phyloP scores from a whole-genome alignment of 1,140 invertebrate genomes.

The Nebria ingens region DNA sequence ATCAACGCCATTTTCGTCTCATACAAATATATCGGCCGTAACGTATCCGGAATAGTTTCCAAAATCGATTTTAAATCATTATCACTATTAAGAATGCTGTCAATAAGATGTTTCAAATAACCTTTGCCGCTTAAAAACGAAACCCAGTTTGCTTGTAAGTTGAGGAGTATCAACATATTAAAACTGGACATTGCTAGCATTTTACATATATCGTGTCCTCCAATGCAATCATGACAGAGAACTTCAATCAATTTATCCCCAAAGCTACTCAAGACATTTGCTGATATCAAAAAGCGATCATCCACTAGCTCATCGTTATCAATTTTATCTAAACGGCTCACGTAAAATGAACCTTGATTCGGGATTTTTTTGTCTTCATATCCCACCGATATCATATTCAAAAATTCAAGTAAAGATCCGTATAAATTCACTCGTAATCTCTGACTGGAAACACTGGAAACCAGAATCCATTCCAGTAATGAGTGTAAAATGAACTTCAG shows the following conservation, averaged over 20 bases:
- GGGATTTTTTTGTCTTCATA: slow-evolving; percentile 26
- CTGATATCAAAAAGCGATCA: slow-evolving; percentile 27
- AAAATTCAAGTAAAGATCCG: slow-evolving; percentile 59
- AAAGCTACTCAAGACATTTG: slow-evolving; percentile 54
- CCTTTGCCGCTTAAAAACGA: slow-evolving; percentile 65
- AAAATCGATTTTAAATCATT: slow-evolving; percentile 56
- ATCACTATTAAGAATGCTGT: slow-evolving; percentile 67
- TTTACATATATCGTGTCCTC: slow-evolving; percentile 79
- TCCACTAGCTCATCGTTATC: slow-evolving; percentile 31
- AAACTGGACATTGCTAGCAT: slow-evolving; percentile 77
- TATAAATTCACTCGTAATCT: slow-evolving; percentile 79
- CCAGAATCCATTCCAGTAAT: slow-evolving; percentile 59
- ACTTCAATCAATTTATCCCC: slow-evolving; percentile 74
- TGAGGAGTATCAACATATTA: slow-evolving; percentile 65
- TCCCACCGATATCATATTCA: slow-evolving; percentile 60
- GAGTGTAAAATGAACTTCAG: slow-evolving; percentile 59
- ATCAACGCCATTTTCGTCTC: slow-evolving; percentile 80
- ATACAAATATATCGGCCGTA: slow-evolving; percentile 74
- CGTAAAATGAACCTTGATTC: slow-evolving; percentile 31
- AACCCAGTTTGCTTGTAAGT: slow-evolving; percentile 62
- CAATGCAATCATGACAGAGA: slow-evolving; percentile 74
- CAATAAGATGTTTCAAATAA: slow-evolving; percentile 74
- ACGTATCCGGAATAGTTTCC: slow-evolving; percentile 53
- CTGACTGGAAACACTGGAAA: slow-evolving; percentile 56
- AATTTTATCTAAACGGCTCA: slow-evolving; percentile 48